Evolutionary conservation across 2,113 vertebrate species (phyloP).

Genomic region (Vicugna pacos): DNA sequence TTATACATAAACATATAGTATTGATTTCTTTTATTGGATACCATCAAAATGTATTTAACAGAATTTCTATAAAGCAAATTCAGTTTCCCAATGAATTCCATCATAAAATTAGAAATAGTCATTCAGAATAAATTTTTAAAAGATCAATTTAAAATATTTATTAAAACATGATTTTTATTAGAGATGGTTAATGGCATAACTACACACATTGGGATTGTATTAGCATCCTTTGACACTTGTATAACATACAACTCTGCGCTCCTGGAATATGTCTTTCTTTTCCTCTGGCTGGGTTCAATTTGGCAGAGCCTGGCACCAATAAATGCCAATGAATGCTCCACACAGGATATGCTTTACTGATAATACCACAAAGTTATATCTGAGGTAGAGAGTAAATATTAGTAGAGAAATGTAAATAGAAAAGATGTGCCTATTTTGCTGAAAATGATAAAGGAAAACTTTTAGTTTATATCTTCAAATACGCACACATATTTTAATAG

Average conservation of each 20-base stretch:
- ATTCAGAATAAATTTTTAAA: slow-evolving; percentile 4
- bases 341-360: neutral
- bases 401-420: neutral
- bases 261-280: neutral
- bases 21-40: slow-evolving; percentile 5
- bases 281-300: neutral
- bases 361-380: neutral
- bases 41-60: neutral
- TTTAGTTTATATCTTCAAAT: slow-evolving; percentile 64
- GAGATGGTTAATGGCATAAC: neutral
- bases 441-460: slow-evolving; percentile 36
- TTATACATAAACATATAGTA: neutral
- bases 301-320: fast-evolving
- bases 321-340: neutral
- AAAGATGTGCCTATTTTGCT: neutral
- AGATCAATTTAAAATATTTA: neutral
- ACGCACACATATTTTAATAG: slow-evolving; percentile 56
- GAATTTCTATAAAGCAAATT: neutral
- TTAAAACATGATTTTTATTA: neutral
- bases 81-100: neutral
- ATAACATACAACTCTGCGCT: neutral
- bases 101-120: neutral
- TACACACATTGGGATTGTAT: neutral
- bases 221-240: neutral
- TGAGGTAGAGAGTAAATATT: slow-evolving; percentile 51